Conservation (phyloP, 2,113 vertebrate species). For the Formicarius rufipectus region DNA sequence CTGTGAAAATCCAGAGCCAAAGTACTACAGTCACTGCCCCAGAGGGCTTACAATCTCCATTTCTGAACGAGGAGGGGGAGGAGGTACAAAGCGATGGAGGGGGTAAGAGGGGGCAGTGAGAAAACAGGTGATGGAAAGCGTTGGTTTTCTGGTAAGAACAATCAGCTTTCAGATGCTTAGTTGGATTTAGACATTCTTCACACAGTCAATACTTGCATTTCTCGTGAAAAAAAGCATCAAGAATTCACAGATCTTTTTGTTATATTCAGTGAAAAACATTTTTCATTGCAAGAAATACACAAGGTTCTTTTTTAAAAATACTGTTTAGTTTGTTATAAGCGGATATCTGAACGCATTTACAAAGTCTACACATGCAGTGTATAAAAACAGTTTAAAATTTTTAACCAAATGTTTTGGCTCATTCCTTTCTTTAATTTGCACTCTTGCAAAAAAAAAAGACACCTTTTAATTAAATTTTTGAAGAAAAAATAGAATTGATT, state of each 20-base stretch:
- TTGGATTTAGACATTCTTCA: not conserved
- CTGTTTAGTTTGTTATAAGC: not conserved
- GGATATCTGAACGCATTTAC: not conserved
- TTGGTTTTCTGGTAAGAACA: not conserved
- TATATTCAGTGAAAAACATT: conserved; percentile 23
- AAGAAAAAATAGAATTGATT: not conserved
- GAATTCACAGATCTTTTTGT: not conserved
- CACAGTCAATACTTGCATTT: not conserved
- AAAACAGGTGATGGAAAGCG: accelerated
- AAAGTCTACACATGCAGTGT: not conserved
- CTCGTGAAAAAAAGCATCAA: not conserved
- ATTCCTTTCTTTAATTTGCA: not conserved
- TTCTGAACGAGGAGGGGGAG: not conserved
- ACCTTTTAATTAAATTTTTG: not conserved
- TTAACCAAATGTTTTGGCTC: not conserved
- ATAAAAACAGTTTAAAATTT: not conserved
- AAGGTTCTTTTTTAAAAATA: not conserved
- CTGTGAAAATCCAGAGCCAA: conserved; percentile 24
- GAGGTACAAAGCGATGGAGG: not conserved
- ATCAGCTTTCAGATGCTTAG: not conserved
- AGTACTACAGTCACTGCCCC: not conserved
- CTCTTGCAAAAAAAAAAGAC: not conserved
- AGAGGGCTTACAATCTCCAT: conserved; percentile 38
- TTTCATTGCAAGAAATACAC: conserved; percentile 19
- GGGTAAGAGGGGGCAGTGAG: not conserved